A percentile compares a stretch with the other conserved stretches of the same genome.
phyloP scores from a whole-genome alignment of 2,888 invertebrate species.

The Glaucopsyche alexis region DNA sequence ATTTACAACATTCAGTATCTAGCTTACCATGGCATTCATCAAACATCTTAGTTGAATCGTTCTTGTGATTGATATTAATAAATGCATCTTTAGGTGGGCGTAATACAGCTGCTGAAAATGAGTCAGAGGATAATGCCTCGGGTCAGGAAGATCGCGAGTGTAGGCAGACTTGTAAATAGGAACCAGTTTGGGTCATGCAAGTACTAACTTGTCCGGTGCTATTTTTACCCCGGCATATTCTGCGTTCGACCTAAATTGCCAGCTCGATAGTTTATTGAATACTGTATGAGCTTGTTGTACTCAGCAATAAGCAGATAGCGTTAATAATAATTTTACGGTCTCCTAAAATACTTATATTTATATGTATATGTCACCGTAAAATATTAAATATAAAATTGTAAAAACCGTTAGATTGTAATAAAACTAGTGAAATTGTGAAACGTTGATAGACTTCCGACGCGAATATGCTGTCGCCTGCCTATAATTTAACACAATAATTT shows the following conservation, averaged over 20 bases:
- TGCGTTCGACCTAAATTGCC: slow-evolving; percentile 54
- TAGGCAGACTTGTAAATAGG: slow-evolving; percentile 62
- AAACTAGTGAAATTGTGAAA: too few species aligned
- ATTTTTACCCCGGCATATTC: slow-evolving; percentile 65
- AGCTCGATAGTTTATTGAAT: slow-evolving; percentile 19
- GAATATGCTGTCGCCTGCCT: too few species aligned
- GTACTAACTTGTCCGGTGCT: slow-evolving; percentile 66
- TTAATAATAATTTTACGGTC: not conserved
- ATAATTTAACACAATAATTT: too few species aligned
- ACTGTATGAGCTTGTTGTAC: not conserved
- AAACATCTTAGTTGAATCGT: not conserved
- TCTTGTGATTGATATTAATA: slow-evolving; percentile 11
- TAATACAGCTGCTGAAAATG: slow-evolving; percentile 47
- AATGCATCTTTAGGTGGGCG: slow-evolving; percentile 36
- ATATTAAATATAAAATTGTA: too few species aligned
- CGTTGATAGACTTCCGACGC: too few species aligned
- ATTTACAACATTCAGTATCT: not conserved
- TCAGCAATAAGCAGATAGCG: not conserved
- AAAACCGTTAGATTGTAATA: too few species aligned
- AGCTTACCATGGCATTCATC: not conserved
- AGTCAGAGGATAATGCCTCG: slow-evolving; percentile 56
- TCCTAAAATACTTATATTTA: not conserved
- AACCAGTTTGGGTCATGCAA: slow-evolving; percentile 71
- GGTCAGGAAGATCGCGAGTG: slow-evolving; percentile 61
- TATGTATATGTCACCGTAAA: too few species aligned